Percentiles rank a stretch among this genome's conserved stretches.
Conservation (phyloP, 2,888 invertebrate species). For the Oscheius sp. region DNA sequence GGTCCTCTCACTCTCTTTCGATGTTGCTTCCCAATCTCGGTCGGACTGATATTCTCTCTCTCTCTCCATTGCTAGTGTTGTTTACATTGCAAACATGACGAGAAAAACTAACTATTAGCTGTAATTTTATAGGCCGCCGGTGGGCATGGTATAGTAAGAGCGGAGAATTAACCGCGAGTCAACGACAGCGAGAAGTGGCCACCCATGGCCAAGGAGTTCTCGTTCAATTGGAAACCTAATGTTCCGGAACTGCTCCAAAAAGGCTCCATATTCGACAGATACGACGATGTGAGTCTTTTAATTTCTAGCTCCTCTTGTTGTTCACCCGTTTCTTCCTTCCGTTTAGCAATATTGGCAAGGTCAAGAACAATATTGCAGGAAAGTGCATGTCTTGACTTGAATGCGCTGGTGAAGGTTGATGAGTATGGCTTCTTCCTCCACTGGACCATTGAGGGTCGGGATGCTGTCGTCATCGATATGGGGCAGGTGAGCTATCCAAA, state of each 20-base stretch:
- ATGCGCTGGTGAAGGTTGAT: slow-evolving; percentile 73
- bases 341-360: slow-evolving; percentile 2
- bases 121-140: slow-evolving; percentile 4
- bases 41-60: not conserved
- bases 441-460: slow-evolving; percentile 77
- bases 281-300: slow-evolving; percentile 85
- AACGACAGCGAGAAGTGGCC: slow-evolving; percentile 20
- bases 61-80: not conserved
- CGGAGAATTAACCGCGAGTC: slow-evolving; percentile 10
- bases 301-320: not conserved
- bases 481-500: slow-evolving; percentile 89
- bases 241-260: slow-evolving; percentile 86
- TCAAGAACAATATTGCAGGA: slow-evolving; percentile 44
- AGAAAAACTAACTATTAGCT: no score
- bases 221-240: slow-evolving; percentile 96
- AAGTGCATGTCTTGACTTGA: slow-evolving; percentile 69
- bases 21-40: no score
- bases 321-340: not conserved
- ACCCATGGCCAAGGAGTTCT: slow-evolving; percentile 94
- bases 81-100: no score
- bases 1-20: no score
- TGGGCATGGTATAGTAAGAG: slow-evolving; percentile 22
- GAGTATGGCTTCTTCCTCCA: slow-evolving; percentile 74
- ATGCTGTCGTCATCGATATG: slow-evolving; percentile 96
- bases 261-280: slow-evolving; percentile 92